phyloP scores from a whole-genome alignment of 2,797 vertebrate genomes.

The Myotis planiceps region DNA sequence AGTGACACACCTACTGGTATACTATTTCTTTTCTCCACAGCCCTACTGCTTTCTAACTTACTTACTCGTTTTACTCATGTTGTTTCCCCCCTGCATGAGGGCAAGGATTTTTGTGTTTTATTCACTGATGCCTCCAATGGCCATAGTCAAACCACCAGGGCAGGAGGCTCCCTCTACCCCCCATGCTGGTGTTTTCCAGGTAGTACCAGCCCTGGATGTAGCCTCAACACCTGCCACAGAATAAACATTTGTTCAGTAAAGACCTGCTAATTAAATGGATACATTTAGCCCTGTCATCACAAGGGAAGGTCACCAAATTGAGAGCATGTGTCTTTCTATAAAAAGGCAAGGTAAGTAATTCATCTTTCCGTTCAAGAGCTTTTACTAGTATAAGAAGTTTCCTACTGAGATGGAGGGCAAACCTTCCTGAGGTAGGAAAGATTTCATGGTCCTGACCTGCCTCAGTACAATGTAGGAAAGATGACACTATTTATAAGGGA shows the following conservation, averaged over 20 bases:
- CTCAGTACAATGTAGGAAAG: not conserved
- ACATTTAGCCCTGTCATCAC: conserved; percentile 30
- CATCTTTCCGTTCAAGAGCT: conserved; percentile 18
- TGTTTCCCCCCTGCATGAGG: fast-evolving
- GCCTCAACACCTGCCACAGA: conserved; percentile 51
- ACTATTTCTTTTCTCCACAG: not conserved
- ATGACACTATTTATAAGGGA: not conserved
- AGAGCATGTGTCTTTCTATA: conserved; percentile 41
- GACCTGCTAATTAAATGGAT: conserved; percentile 22
- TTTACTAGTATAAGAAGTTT: not conserved
- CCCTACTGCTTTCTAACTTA: not conserved
- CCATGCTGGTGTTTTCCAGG: not conserved
- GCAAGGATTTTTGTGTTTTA: not conserved
- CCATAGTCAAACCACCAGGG: not conserved
- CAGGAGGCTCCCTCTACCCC: not conserved
- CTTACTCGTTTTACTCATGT: not conserved
- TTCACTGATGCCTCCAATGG: not conserved
- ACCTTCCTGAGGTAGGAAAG: not conserved
- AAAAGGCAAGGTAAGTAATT: conserved; percentile 45
- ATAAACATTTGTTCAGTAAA: conserved; percentile 56
- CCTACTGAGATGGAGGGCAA: not conserved
- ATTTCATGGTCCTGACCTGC: not conserved
- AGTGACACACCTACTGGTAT: not conserved
- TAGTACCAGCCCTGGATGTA: not conserved
- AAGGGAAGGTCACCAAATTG: conserved; percentile 47